Base-by-base conservation (phyloP, 2,888 invertebrate genomes). In the Mermis nigrescens region DNA sequence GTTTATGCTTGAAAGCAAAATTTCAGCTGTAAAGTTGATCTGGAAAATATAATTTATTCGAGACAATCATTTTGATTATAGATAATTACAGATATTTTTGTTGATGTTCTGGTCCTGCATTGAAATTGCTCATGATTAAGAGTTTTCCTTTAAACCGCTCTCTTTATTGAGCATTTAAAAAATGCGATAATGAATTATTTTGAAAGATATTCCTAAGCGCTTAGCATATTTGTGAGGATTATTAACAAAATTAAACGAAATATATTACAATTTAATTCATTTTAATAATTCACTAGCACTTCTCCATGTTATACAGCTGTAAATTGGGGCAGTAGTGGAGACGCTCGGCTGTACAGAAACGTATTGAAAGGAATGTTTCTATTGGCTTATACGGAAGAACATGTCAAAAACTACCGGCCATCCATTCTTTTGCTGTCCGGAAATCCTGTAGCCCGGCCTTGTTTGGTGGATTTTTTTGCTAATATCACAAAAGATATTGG, bases 381-480 rank as follows among this genome's bases (percentile, higher is more conserved):
- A 66, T 77, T 95, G 62, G 86, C 86, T 68, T 82, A 83, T 48
- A 84, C 87, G 1, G 84, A 84, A 27, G 92, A 92, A 68, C 94
- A 95, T 72, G 91, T 94, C 26, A 94, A 94, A 76, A 94, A 92
- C 77, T 94, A 90, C 75, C 83, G 87, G 72, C 95, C 95, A 0
- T 92, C 94, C 76, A 79, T 85, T 61, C 76, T 95, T 67, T 84
- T 91, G 38, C 77, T 95, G 45, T 81, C 84, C 1, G 94, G 92
- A 0, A 77, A 82, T 62, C 90, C 92, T 0, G 82, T 83, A 62
- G 78, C 81, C 1, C 78, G 95, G 38, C 90, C 92, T 0, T 84
- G 89, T 0, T 78, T 95, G 0, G 79, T 94, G 0, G 91, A 94
- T 75, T 83, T 95, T 66, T 91, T 85, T 0, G 82, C 85, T 71